Conservation (phyloP, 2,797 vertebrate genomes). For the Brotogeris chrysoptera region DNA sequence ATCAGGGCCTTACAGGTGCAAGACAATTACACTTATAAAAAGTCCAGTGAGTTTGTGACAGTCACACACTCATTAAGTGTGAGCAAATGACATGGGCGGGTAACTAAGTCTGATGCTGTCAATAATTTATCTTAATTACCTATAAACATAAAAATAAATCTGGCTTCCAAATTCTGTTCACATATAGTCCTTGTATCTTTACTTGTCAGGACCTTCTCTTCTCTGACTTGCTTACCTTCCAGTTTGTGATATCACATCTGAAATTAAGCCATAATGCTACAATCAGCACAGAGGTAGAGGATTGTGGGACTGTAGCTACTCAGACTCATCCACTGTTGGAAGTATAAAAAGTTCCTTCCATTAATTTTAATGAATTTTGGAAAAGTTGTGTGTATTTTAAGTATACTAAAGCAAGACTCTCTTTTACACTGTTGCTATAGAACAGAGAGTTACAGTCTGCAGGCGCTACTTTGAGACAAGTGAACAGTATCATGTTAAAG, state of each 20-base stretch:
- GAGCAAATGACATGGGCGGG: not conserved
- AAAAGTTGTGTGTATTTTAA: not conserved
- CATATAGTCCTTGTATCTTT: not conserved
- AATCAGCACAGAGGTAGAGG: not conserved
- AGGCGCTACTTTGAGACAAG: not conserved
- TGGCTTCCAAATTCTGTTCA: not conserved
- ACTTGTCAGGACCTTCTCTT: not conserved
- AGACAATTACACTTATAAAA: not conserved
- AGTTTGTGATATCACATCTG: not conserved
- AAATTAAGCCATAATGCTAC: not conserved
- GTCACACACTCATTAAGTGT: not conserved
- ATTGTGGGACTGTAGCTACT: not conserved
- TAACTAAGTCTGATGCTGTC: not conserved
- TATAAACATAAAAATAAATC: not conserved
- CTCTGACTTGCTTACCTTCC: not conserved
- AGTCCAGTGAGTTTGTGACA: not conserved
- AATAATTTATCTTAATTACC: not conserved
- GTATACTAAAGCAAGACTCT: not conserved
- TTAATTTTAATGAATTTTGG: not conserved
- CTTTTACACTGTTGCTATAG: not conserved
- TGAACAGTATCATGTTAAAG: not conserved
- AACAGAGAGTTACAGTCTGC: not conserved
- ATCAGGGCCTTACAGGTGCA: not conserved
- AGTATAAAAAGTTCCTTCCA: not conserved
- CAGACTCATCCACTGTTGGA: not conserved